Evolutionary conservation across 2,113 vertebrate genomes (phyloP).

Genomic region (Montifringilla adamsi): DNA sequence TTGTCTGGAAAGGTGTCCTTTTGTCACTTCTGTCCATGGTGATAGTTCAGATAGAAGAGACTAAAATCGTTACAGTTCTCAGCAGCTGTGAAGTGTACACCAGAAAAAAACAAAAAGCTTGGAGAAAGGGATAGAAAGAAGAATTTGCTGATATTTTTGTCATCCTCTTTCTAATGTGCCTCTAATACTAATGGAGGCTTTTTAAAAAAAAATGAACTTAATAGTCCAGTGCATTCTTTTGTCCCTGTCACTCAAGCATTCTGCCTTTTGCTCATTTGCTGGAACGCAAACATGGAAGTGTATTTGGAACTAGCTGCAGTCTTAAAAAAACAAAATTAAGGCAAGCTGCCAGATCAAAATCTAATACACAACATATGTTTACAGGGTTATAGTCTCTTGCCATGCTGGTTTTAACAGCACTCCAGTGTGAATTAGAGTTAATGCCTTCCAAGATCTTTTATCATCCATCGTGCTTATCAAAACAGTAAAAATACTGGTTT

Average conservation of each 20-base stretch:
- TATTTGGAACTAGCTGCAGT: slow-evolving; percentile 39
- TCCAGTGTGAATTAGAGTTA: slow-evolving; percentile 52
- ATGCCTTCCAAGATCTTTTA: slow-evolving; percentile 54
- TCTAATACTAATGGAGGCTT: background rate
- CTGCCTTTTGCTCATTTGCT: slow-evolving; percentile 13
- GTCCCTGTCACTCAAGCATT: background rate
- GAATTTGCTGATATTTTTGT: slow-evolving; percentile 21
- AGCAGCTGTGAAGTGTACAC: background rate
- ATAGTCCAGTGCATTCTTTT: background rate
- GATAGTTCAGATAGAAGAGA: background rate
- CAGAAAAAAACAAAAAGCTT: background rate
- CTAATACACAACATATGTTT: slow-evolving; percentile 67
- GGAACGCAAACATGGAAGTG: slow-evolving; percentile 52
- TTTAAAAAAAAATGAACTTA: background rate
- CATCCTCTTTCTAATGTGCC: background rate
- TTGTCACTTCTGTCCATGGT: background rate
- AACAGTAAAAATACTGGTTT: background rate
- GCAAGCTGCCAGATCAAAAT: slow-evolving; percentile 68
- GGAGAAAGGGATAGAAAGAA: background rate
- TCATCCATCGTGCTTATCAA: slow-evolving; percentile 43
- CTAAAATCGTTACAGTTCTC: background rate
- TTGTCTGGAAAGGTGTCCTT: background rate
- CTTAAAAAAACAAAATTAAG: slow-evolving; percentile 50
- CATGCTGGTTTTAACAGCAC: slow-evolving; percentile 44
- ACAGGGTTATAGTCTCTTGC: slow-evolving; percentile 30